Conservation (phyloP, 2,113 vertebrate species). For the Telmatochromis sp. region DNA sequence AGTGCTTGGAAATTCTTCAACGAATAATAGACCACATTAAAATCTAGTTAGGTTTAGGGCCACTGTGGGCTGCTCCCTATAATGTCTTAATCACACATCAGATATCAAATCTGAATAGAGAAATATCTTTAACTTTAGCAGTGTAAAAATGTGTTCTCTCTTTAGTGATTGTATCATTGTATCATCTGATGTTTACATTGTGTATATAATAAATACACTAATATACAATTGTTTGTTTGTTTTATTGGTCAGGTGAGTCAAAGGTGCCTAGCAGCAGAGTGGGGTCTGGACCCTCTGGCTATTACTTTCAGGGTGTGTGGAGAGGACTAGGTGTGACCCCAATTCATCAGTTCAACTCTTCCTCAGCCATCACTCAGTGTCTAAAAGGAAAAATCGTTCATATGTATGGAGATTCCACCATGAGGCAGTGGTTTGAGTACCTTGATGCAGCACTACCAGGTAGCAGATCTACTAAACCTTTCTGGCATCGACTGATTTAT, state of each 20-base stretch:
- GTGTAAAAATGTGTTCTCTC: not conserved
- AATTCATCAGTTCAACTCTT: not conserved
- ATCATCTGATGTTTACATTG: not conserved
- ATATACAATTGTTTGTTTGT: not conserved
- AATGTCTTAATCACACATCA: not conserved
- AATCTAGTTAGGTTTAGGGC: not conserved
- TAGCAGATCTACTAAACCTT: not conserved
- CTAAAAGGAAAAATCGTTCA: not conserved
- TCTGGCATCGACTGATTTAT: not conserved
- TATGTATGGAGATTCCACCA: not conserved
- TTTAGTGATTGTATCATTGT: not conserved
- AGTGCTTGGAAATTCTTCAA: not conserved
- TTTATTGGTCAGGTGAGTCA: not conserved
- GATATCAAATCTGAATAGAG: not conserved
- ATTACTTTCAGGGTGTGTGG: not conserved
- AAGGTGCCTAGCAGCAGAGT: not conserved
- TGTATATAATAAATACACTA: not conserved
- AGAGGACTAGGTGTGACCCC: not conserved
- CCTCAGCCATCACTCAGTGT: not conserved
- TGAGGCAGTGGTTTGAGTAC: not conserved
- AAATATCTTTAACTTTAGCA: not conserved
- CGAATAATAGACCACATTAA: rapidly evolving
- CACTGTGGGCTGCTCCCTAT: not conserved
- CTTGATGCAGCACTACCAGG: not conserved
- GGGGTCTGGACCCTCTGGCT: not conserved